Evolutionary conservation across 2,797 vertebrate genomes (phyloP).

Genomic region (Rhinoraja longicauda): DNA sequence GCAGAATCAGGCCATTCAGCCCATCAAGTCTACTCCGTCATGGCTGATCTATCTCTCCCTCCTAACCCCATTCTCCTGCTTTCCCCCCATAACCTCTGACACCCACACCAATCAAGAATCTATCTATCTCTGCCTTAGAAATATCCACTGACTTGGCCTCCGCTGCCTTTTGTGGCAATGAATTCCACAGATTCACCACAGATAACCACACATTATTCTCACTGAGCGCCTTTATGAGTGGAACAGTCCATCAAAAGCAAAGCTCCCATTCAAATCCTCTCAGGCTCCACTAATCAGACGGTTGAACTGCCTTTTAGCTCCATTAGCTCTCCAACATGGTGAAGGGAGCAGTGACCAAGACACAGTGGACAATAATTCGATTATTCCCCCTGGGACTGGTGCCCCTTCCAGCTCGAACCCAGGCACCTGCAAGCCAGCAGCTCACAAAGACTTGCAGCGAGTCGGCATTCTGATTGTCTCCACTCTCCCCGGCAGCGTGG

Average conservation of each 20-base stretch:
- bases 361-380: neutral
- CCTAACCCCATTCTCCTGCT: no score
- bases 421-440: neutral
- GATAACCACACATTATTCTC: neutral
- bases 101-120: no score
- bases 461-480: neutral
- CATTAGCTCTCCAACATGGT: neutral
- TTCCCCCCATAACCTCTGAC: no score
- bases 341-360: neutral
- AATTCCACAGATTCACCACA: no score
- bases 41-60: no score
- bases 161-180: no score
- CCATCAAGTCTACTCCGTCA: no score
- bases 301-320: constrained; percentile 10
- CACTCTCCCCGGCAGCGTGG: neutral
- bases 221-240: neutral
- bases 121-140: no score
- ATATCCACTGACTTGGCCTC: no score
- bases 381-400: neutral
- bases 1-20: no score
- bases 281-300: neutral
- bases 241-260: neutral
- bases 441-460: neutral
- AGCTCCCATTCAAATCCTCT: neutral
- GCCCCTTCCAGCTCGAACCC: neutral